Percentiles rank a stretch among this genome's conserved stretches.
Conservation (phyloP, 2,888 invertebrate species). For the Pharmacophagus antenor region DNA sequence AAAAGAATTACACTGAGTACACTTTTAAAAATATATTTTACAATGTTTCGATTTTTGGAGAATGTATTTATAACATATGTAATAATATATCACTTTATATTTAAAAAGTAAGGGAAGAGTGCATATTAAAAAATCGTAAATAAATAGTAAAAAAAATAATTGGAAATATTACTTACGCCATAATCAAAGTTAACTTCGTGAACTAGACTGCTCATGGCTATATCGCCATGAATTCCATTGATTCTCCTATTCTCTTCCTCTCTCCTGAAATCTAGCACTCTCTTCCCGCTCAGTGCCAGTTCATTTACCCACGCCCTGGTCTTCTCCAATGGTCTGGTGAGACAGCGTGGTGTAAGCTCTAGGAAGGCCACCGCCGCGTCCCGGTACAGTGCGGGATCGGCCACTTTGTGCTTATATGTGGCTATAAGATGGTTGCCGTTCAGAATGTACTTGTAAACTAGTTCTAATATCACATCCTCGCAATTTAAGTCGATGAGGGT, state of each 20-base stretch:
- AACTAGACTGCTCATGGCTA: slow-evolving; percentile 67
- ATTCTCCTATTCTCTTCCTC: slow-evolving; percentile 52
- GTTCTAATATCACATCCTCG: slow-evolving; percentile 97
- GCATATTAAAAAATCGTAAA: too few relatives aligned
- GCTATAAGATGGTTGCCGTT: slow-evolving; percentile 63
- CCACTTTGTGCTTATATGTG: slow-evolving; percentile 53
- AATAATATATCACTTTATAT: too few relatives aligned
- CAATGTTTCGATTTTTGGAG: too few relatives aligned
- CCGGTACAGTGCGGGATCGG: slow-evolving; percentile 62
- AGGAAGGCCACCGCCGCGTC: slow-evolving; percentile 67
- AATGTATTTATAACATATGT: too few relatives aligned
- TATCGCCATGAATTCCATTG: slow-evolving; percentile 65
- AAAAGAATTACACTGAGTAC: too few relatives aligned
- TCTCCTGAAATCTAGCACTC: slow-evolving; percentile 56
- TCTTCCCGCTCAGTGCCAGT: slow-evolving; percentile 55
- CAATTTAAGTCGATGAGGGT: slow-evolving; percentile 95
- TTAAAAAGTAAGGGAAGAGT: too few relatives aligned
- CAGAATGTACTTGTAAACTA: slow-evolving; percentile 90
- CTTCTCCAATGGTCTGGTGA: slow-evolving; percentile 60
- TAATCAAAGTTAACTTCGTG: slow-evolving; percentile 70
- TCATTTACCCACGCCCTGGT: slow-evolving; percentile 69
- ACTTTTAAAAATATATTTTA: too few relatives aligned
- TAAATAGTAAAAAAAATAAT: too few relatives aligned
- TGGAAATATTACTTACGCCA: slow-evolving; percentile 56
- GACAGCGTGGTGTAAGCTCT: slow-evolving; percentile 83